Base-by-base conservation (phyloP, 1,140 invertebrate species). In the Heliconius hewitsoni region DNA sequence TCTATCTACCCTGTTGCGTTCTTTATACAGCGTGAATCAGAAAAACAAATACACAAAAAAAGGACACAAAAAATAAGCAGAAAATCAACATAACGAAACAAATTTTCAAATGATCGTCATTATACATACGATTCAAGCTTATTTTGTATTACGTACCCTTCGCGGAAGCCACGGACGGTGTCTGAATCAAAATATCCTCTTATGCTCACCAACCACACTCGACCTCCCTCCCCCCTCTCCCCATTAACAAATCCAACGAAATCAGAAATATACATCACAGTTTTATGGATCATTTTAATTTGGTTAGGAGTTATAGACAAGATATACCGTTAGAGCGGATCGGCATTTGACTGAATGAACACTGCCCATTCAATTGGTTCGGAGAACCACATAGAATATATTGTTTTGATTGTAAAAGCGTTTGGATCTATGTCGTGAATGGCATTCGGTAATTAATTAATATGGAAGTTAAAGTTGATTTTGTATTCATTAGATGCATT, bases 151-250 rank as follows among this genome's bases (percentile, higher is more conserved):
- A 84, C 83, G 81, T 82, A 76, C 80, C 80, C 84, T 87, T 87
- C 86, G 83, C 85, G 86, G 86, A 87, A 87, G 86, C 84, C 81
- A 74, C 57, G 30, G 71, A 87, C 86, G 85, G 82, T 74, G 72
- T 79, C 74, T 82, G 86, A 86, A 87, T 87, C 85, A 86, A 87
- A 87, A 87, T 85, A 87, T 87, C 86, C 86, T 87, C 84, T 84
- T 85, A 83, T 74, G 77, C 73, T 46, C 23, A 79, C 83, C 86
- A 84, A 27, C 16, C 18, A 23, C 13, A 39, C 70, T 30, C 76
- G 83, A 84, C 73, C 86, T 71, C 11, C 78, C 80, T 71, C 70
- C 70, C 77, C 82, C 80, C 72, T 71, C 81, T 77, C 60, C 52
- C 30, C 74, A 76, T 80, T 82, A 77, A 84, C 13, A 57, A 81